phyloP scores from a whole-genome alignment of 1,140 invertebrate genomes.

The Battus philenor region DNA sequence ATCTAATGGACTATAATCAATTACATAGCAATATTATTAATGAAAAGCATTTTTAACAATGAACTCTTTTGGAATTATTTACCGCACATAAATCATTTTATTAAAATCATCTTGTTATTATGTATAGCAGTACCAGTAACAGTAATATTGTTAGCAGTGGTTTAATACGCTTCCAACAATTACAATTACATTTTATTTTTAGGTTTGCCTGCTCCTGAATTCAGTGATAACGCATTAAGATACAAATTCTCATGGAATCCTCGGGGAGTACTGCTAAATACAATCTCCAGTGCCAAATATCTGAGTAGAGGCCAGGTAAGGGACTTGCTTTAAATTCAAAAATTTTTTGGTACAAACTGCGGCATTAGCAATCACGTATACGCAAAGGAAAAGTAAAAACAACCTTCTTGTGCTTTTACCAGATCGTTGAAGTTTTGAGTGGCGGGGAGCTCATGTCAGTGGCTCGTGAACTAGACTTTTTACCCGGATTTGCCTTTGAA shows the following conservation, averaged over 20 bases:
- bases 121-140: no score
- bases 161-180: neutral
- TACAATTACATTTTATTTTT: conserved; percentile 12
- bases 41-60: no score
- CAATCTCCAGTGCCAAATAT: conserved; percentile 92
- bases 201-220: conserved; percentile 94
- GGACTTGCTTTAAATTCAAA: neutral
- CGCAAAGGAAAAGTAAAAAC: neutral
- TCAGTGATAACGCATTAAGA: conserved; percentile 93
- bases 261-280: conserved; percentile 92
- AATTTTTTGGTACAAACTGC: neutral
- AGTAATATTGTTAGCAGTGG: neutral
- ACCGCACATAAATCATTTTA: no score
- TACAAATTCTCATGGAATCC: conserved; percentile 99
- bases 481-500: conserved; percentile 98
- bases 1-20: no score
- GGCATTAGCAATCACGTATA: no score
- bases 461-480: conserved; percentile 87
- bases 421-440: conserved; percentile 92
- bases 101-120: no score
- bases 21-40: no score
- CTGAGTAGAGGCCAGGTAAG: conserved; percentile 87
- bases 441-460: conserved; percentile 92
- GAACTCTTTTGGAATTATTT: no score
- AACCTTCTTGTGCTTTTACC: conserved; percentile 4